Evolutionary conservation across 2,888 invertebrate species (phyloP), one percentile per base, ranked within the genome.

Genomic region (Argyra leucocephala): DNA sequence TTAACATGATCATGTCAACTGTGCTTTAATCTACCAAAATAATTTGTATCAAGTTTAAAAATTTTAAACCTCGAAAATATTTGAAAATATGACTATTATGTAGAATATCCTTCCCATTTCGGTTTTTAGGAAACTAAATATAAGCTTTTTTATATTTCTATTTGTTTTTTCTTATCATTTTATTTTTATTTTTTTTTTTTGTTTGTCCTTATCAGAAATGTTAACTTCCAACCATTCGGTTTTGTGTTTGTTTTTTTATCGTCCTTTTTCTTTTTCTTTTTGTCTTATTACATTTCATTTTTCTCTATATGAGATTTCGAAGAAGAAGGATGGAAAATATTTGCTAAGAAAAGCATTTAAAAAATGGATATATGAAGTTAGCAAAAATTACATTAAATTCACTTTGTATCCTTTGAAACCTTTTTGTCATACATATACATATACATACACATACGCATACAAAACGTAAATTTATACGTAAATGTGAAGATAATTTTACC

Each of bases 151-250:
- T 7, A 7, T 37, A 18, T 48, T 48, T 48, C 18, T 48, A 48
- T n/a, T n/a, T n/a, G n/a, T n/a, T n/a, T n/a, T n/a, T n/a, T n/a
- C 31, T 31, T 48, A 18, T 48, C 5, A 48, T 48, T 48, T 48
- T 48, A 3, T 48, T 48, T 48, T 9, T 48, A n/a, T n/a, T 15
- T 48, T 48, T 1, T 48, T 48, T 48, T 2, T 48, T 48, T 48
- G 12, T 48, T 48, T 48, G 48, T 48, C 48, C 48, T 48, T 48
- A 48, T 48, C 48, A 48, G 48, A 48, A 48, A 48, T 48, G 48
- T 48, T 48, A 48, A 48, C 48, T 48, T 48, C 48, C 48, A 48
- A 48, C 48, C 48, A 48, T 48, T 48, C 48, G n/a, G 31, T 48
- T 31, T 48, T 48, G 48, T 48, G 48, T 48, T 48, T 48, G 15